Base-by-base conservation (phyloP, 2,888 invertebrate genomes). In the Schrankia costaestrigalis region DNA sequence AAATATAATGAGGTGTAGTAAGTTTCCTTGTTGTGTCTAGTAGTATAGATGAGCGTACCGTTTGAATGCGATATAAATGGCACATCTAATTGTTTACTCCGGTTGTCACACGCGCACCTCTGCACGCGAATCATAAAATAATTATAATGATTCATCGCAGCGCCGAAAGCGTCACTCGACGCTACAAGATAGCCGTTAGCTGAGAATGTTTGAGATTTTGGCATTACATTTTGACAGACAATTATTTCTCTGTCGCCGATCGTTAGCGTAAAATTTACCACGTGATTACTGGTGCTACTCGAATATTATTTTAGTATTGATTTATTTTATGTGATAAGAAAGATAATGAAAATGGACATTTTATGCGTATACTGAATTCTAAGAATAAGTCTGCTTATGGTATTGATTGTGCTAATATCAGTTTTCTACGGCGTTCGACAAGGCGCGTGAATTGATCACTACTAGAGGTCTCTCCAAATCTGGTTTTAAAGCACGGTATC, bases 201-300 rank as follows among this genome's bases (percentile, higher is more conserved):
- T 51, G 67, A 65, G 67, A n/a, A n/a, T n/a, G n/a, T n/a, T n/a
- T n/a, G n/a, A 69, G 65, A 66, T 77, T 78, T 85, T 86, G 84
- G 86, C 86, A 85, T 77, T 71, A 75, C 71, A 41, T 61, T 81
- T 73, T 81, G 85, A 84, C 84, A 85, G 73, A 63, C 78, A 74
- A 84, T 82, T 83, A 85, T 82, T 83, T 73, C 71, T 65, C 73
- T 80, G 84, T 84, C 81, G 62, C 56, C 75, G 71, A 78, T 79
- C 67, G 76, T 81, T 82, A 82, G 71, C 55, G 63, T 75, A 78
- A 76, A 77, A 78, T 78, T 71, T 72, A 68, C 71, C 67, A 71
- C 63, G 70, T 67, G 75, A 77, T 71, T 65, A 62, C 25, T 57
- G 48, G 51, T 62, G 70, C 56, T 67, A 58, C 57, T 64, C 63